These are phyloP conservation scores for Drosophila kuntzei DNA, from an alignment of 2,888 invertebrate genomes.

Conservation along the genomic window DNA sequence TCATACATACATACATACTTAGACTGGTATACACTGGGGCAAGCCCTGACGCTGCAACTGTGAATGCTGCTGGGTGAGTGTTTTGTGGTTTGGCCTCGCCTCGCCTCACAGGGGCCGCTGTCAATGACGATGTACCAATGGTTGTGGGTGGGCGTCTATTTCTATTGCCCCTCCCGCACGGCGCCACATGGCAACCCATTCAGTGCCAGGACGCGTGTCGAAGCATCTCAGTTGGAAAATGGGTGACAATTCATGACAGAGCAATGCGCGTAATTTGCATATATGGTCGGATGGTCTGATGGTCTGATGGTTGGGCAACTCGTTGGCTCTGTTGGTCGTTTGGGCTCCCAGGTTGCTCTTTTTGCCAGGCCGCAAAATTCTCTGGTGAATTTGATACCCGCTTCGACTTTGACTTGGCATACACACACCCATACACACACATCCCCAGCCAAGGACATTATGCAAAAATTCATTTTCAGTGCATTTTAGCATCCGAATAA, in stretches of 20 bases:
- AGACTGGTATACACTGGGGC: background rate
- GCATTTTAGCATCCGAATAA: constrained; percentile 47
- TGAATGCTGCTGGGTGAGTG: constrained; percentile 31
- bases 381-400: constrained; percentile 59
- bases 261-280: constrained; percentile 79
- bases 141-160: constrained; percentile 17
- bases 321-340: constrained; percentile 20
- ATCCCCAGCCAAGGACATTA: constrained; percentile 34
- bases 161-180: constrained; percentile 14
- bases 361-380: constrained; percentile 52
- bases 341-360: constrained; percentile 38
- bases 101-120: constrained; percentile 26
- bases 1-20: background rate
- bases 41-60: constrained; percentile 21
- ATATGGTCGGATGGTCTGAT: constrained; percentile 50
- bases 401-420: constrained; percentile 49
- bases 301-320: constrained; percentile 21
- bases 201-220: constrained; percentile 63
- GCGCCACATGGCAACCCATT: background rate
- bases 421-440: constrained; percentile 30
- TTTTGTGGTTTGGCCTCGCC: constrained; percentile 52
- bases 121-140: constrained; percentile 33
- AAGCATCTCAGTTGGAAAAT: constrained; percentile 80
- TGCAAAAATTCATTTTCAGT: constrained; percentile 53
- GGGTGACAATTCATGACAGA: constrained; percentile 80